Percentiles rank a stretch among this genome's conserved stretches.
These are phyloP conservation scores for Andrena camellia DNA, from an alignment of 2,888 invertebrate species.

Conservation along the genomic window DNA sequence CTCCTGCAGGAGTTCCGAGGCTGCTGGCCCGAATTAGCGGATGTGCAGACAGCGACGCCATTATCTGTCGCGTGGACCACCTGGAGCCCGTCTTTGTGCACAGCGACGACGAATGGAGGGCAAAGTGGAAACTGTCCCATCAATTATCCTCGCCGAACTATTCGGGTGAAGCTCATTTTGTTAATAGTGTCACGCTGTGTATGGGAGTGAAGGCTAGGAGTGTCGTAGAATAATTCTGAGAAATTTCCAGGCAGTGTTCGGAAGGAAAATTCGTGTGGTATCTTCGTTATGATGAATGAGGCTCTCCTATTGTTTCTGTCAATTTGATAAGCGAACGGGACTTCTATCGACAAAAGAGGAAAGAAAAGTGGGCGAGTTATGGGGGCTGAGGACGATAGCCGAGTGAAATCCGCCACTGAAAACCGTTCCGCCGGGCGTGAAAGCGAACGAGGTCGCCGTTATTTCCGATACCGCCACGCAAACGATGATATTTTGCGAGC, in stretches of 20 bases:
- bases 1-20: conserved; percentile 5
- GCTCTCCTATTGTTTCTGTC: background rate
- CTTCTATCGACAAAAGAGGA: background rate
- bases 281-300: background rate
- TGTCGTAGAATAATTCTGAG: too few relatives aligned
- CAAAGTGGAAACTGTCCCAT: conserved; percentile 12
- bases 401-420: conserved; percentile 16
- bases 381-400: background rate
- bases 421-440: conserved; percentile 38
- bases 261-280: background rate
- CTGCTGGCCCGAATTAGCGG: conserved; percentile 40
- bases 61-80: conserved; percentile 30
- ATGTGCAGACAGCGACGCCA: conserved; percentile 16
- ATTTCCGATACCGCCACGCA: conserved; percentile 52
- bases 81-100: conserved; percentile 16
- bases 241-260: too few relatives aligned
- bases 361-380: background rate
- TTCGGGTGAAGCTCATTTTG: background rate
- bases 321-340: conserved; percentile 12
- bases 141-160: conserved; percentile 5
- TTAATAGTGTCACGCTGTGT: background rate
- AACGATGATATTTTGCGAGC: conserved; percentile 48
- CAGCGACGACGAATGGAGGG: background rate
- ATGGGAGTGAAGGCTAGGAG: too few relatives aligned
- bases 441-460: conserved; percentile 48